phyloP scores from a whole-genome alignment of 2,113 vertebrate genomes.

The Odobenus rosmarus region DNA sequence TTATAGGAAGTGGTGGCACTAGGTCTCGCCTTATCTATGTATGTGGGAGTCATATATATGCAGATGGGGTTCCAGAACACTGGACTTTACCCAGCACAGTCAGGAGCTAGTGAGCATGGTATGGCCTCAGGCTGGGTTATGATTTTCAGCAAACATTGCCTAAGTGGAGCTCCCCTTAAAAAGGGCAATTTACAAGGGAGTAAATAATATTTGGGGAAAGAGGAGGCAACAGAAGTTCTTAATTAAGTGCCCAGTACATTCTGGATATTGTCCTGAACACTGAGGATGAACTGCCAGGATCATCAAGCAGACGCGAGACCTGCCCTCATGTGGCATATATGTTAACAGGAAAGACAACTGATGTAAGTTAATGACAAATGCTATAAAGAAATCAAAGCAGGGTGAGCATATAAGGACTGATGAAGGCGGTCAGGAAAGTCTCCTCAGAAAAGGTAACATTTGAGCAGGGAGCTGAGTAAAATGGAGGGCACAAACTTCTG shows the following conservation, averaged over 20 bases:
- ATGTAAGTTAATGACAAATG: neutral
- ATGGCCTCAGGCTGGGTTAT: neutral
- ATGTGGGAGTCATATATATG: rapidly evolving
- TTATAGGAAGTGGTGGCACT: neutral
- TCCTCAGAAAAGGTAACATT: neutral
- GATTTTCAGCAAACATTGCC: neutral
- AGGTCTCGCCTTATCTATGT: neutral
- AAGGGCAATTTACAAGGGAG: neutral
- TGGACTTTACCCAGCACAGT: neutral
- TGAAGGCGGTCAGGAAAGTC: neutral
- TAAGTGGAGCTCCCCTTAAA: neutral
- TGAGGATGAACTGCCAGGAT: neutral
- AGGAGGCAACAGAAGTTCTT: neutral
- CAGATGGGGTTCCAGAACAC: neutral
- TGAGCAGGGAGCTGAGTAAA: neutral
- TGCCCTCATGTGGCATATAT: neutral
- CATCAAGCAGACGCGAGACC: neutral
- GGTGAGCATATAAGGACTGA: neutral
- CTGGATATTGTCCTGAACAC: neutral
- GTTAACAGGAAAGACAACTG: neutral
- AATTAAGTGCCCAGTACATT: neutral
- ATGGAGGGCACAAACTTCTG: neutral
- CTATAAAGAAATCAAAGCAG: neutral
- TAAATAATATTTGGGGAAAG: neutral
- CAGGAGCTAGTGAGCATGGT: neutral